Base-by-base conservation (phyloP, 2,888 invertebrate species). In the Agriopis aurantiaria region DNA sequence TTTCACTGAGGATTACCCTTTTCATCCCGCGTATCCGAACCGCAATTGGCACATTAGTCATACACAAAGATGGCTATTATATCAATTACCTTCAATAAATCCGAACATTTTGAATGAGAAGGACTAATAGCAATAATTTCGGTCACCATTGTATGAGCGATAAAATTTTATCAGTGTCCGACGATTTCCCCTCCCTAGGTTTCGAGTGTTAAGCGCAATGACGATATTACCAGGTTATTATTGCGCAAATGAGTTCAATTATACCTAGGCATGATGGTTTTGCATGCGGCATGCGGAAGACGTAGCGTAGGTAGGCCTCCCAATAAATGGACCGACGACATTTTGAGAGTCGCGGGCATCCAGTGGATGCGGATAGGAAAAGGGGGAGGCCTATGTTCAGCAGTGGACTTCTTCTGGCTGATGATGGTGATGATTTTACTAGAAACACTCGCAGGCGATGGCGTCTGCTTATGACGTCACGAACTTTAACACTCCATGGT, bases 71-170 rank as follows among this genome's bases (percentile, higher is more conserved):
- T 86, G 80, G 75, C 82, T 81, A 91, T 91, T 89, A 89, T 90
- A 91, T 91, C 91, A 90, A 92, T 92, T 90, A 88, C 85, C 83
- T 85, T 78, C 83, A 82, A 86, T 88, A 84, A 87, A 87, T 88
- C 83, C 83, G 69, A 60, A 63, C 86, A 82, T 89, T 91, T 90
- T 87, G 83, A 84, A 86, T 83, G 83, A 84, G 76, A 82, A 76
- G 69, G 81, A 77, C 86, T 88, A 90, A 91, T 90, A 85, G 87
- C 88, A 84, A 88, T 90, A 91, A 93, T 91, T 89, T 87, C 81
- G 79, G 74, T 77, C 79, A 79, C 81, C 83, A 89, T 90, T 88
- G 88, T 87, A 80, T 81, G 75, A 78, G 82, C 83, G 83, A 87
- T 89, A 88, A 88, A 88, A 91, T 91, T 88, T 88, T 87, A 89